Conservation (phyloP, 2,113 vertebrate species). For the cat (Felis catus) region F.catus_Fca126_mat1.0 CM031415.1:176233501-176234000, state of each 20-base stretch:
- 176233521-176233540: neutral
- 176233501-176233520: neutral
- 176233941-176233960: neutral
- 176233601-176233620: neutral
- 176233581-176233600: neutral
- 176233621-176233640: neutral
- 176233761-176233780: neutral
- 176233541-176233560: neutral
- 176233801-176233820: neutral
- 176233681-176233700: neutral
- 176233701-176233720: neutral
- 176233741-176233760: neutral
- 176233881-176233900: neutral
- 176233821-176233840: neutral
- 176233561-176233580: neutral
- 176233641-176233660: neutral
- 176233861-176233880: neutral
- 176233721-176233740: neutral
- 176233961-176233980: neutral
- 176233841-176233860: neutral
- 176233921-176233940: neutral
- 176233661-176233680: neutral
- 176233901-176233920: neutral
- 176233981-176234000: neutral
- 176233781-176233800: neutral